These are phyloP conservation scores for Conomelus anceps DNA, from an alignment of 2,888 invertebrate species.

Conservation along the genomic window DNA sequence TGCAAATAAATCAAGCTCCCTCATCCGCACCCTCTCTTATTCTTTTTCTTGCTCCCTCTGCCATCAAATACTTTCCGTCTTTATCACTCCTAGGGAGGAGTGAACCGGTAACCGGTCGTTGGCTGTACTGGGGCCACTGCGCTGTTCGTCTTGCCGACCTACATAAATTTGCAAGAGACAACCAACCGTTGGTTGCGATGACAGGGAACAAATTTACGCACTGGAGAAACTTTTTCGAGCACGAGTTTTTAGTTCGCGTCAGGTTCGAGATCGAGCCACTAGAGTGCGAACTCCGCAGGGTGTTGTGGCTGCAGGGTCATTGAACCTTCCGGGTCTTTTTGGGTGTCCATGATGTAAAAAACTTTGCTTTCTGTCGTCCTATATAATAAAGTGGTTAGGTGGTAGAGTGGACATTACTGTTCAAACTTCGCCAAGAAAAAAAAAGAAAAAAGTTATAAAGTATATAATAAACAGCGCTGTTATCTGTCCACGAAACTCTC, in stretches of 20 bases:
- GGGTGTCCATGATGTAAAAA: neutral
- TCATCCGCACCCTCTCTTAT: neutral
- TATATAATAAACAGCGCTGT: no score
- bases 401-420: no score
- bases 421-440: no score
- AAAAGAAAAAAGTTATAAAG: no score
- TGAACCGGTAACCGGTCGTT: neutral
- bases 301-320: neutral
- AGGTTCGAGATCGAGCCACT: neutral
- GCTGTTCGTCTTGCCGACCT: neutral
- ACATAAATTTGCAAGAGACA: neutral
- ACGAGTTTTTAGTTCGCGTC: neutral
- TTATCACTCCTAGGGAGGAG: no score
- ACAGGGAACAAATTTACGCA: neutral
- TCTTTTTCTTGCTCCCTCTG: neutral
- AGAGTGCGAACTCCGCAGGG: neutral
- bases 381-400: no score
- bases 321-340: neutral
- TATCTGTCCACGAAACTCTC: no score
- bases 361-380: neutral
- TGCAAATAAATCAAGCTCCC: neutral
- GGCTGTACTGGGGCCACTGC: neutral
- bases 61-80: no score
- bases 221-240: neutral
- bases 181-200: neutral